phyloP scores from a whole-genome alignment of 1,140 invertebrate species.

The Polypedilum vanderplanki region DNA sequence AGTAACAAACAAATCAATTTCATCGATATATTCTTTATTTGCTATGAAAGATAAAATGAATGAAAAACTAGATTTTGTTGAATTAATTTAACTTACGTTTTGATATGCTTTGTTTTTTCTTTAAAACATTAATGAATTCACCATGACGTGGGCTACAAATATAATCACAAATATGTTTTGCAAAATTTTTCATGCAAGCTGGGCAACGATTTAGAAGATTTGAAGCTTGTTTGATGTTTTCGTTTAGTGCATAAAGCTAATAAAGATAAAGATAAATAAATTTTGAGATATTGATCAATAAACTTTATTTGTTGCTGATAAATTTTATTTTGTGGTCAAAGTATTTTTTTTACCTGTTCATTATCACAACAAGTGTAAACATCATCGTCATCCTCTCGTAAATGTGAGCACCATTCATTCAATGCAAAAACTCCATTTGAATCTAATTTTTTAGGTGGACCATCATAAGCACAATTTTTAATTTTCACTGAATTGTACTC shows the following conservation, averaged over 20 bases:
- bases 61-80: constrained; percentile 31
- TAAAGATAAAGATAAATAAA: constrained; percentile 30
- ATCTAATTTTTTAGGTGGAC: constrained; percentile 55
- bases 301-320: background rate
- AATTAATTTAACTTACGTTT: constrained; percentile 30
- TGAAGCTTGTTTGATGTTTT: constrained; percentile 55
- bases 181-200: constrained; percentile 75
- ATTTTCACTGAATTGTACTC: constrained; percentile 37
- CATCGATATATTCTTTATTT: constrained; percentile 43
- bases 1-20: constrained; percentile 56
- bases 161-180: constrained; percentile 71
- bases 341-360: constrained; percentile 38
- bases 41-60: constrained; percentile 39
- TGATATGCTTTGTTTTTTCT: constrained; percentile 37
- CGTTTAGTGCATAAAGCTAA: constrained; percentile 57
- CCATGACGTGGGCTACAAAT: constrained; percentile 76
- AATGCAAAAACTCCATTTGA: constrained; percentile 48
- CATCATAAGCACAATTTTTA: constrained; percentile 62
- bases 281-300: background rate
- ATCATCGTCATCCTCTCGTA: constrained; percentile 46
- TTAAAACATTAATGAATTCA: constrained; percentile 59
- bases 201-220: constrained; percentile 73
- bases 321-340: background rate
- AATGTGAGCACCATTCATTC: constrained; percentile 60
- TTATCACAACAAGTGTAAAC: constrained; percentile 62